These are phyloP conservation scores for Amphibalanus amphitrite DNA, from an alignment of 1,140 invertebrate genomes.

Conservation along the genomic window DNA sequence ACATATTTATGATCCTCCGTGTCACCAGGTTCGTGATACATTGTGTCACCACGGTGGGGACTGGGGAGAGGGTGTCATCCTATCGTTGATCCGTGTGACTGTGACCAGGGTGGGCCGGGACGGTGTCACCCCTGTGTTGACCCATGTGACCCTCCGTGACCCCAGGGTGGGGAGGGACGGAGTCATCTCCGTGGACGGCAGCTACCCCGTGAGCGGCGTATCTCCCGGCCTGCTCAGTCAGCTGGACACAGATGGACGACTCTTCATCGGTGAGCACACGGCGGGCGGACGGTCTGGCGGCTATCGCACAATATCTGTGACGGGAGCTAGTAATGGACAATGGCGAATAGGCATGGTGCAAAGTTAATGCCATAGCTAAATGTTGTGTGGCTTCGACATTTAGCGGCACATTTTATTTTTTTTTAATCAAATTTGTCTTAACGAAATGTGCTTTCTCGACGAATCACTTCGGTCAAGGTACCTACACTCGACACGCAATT, in stretches of 20 bases:
- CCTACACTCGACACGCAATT: background rate
- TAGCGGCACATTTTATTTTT: background rate
- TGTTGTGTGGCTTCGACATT: background rate
- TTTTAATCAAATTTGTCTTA: no score
- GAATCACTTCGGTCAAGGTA: background rate
- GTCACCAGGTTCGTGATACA: no score
- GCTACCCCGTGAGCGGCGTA: constrained; percentile 50
- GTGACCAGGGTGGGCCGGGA: constrained; percentile 8
- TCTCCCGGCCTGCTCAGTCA: constrained; percentile 66
- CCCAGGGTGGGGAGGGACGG: constrained; percentile 66
- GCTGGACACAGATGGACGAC: constrained; percentile 62
- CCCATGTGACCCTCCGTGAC: no score
- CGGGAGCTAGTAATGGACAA: no score
- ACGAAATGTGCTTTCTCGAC: no score
- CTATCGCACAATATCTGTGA: background rate
- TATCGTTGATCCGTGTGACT: background rate
- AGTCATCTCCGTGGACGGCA: constrained; percentile 64
- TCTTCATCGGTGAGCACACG: constrained; percentile 55
- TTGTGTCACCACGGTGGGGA: no score
- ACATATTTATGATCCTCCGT: no score
- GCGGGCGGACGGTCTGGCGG: constrained; percentile 1
- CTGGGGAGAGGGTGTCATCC: background rate
- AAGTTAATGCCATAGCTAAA: background rate
- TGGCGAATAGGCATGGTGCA: no score
- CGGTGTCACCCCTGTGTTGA: constrained; percentile 9